These are phyloP conservation scores for Oryzias javanicus DNA, from an alignment of 2,113 vertebrate species.

Conservation along the genomic window DNA sequence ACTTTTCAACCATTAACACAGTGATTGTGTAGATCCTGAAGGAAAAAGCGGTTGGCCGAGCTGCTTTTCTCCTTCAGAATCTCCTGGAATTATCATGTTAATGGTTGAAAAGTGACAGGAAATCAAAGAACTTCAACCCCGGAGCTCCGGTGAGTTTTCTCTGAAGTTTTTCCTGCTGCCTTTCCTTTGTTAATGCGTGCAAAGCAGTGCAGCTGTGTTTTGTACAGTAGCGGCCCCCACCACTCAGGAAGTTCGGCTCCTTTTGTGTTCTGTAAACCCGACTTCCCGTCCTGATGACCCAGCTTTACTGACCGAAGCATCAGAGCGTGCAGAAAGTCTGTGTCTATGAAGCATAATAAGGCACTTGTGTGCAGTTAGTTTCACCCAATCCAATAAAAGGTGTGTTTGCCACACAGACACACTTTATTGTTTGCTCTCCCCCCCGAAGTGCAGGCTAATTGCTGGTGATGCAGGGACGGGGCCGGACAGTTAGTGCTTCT, in stretches of 20 bases:
- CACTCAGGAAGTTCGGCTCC: slow-evolving; percentile 61
- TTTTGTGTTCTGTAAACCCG: slow-evolving; percentile 52
- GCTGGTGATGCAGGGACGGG: slow-evolving; percentile 65
- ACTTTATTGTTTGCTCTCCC: slow-evolving; percentile 53
- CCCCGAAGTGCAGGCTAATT: slow-evolving; percentile 66
- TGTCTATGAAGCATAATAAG: background rate
- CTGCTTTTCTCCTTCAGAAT: too few species aligned
- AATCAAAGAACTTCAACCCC: too few species aligned
- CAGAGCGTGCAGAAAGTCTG: slow-evolving; percentile 14
- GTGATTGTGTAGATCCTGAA: too few species aligned
- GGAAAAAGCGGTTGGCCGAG: too few species aligned
- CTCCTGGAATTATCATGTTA: too few species aligned
- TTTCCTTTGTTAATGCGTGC: slow-evolving; percentile 43
- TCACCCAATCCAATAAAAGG: slow-evolving; percentile 33
- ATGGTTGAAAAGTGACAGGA: too few species aligned
- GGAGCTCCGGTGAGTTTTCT: background rate
- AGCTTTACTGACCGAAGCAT: slow-evolving; percentile 29
- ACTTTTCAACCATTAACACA: too few species aligned
- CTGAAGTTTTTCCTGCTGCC: slow-evolving; percentile 4
- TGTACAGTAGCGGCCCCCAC: slow-evolving; percentile 39
- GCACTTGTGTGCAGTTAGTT: slow-evolving; percentile 4
- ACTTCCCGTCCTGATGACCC: slow-evolving; percentile 61
- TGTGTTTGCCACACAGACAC: slow-evolving; percentile 12
- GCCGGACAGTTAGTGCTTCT: slow-evolving; percentile 63
- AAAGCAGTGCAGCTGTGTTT: slow-evolving; percentile 31